Evolutionary conservation across 92 coral and sea anemone species (phyloP), one percentile per base, ranked within the genome.

Genomic region (Porites divaricata): DNA sequence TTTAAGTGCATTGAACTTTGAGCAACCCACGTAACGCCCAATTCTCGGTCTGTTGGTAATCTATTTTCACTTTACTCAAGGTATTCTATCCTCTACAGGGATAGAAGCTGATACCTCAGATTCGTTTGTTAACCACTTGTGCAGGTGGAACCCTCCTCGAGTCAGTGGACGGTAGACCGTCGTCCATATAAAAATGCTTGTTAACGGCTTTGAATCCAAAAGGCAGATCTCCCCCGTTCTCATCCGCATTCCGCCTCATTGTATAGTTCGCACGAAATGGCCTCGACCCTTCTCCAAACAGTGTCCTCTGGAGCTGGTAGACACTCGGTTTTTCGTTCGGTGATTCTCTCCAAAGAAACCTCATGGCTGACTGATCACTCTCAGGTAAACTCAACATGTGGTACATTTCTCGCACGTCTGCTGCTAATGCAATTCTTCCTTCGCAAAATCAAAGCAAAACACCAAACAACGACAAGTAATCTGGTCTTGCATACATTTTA

Each of bases 371-470:
- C 73, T 75, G 75, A 49, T 83, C 87, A 35, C 81, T 26, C n/a
- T 84, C 82, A 58, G 82, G 88, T 2, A 74, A 48, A 20, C 28
- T 1, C 17, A 68, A 17, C 41, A 80, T 68, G 61, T 67, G 85
- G 85, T 80, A 80, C 85, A 67, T 80, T 49, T 80, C 8, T 62
- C 6, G 52, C 51, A 49, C 77, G 45, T 81, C 86, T 9, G 86
- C 86, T 9, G 86, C 77, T 68, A 81, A 8, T 8, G 86, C 80
- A 81, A 81, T 70, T 70, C 75, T 70, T 48, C 56, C 54, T 35
- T 35, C 45, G 72, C 91, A 66, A 50, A 66, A 87, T 75, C 91
- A 56, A 19, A 87, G 83, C 80, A 80, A 70, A 52, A 82, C 83
- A 85, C 26, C 63, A 63, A 67, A 25, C 68, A 74, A 58, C 79